These are phyloP conservation scores for Synanthedon formicaeformis DNA, from an alignment of 2,888 invertebrate genomes.

Conservation along the genomic window DNA sequence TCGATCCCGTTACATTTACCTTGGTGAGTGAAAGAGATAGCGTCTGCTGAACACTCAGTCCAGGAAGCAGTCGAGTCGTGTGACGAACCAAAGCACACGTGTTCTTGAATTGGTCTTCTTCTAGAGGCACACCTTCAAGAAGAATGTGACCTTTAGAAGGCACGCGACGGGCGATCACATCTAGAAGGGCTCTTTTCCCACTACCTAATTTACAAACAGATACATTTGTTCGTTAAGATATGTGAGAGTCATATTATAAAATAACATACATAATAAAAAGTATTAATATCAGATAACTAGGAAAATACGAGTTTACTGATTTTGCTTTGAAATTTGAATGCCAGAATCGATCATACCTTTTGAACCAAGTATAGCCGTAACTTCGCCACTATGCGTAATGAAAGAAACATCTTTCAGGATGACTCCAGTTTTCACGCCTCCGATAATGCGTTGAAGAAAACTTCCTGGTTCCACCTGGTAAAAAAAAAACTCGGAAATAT, in stretches of 20 bases:
- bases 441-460: slow-evolving; percentile 79
- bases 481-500: no score
- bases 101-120: slow-evolving; percentile 83
- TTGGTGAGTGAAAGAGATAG: slow-evolving; percentile 83
- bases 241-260: neutral
- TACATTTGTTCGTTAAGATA: slow-evolving; percentile 7
- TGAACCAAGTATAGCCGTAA: slow-evolving; percentile 92
- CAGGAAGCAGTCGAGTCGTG: slow-evolving; percentile 85
- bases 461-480: slow-evolving; percentile 83
- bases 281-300: no score
- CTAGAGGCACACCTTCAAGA: slow-evolving; percentile 87
- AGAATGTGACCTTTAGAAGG: slow-evolving; percentile 90
- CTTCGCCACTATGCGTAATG: slow-evolving; percentile 91
- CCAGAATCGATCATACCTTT: slow-evolving; percentile 72
- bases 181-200: slow-evolving; percentile 93
- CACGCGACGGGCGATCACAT: slow-evolving; percentile 88
- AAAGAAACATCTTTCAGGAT: slow-evolving; percentile 94
- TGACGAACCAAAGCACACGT: slow-evolving; percentile 91
- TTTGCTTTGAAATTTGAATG: no score
- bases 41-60: slow-evolving; percentile 89
- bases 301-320: no score
- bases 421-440: slow-evolving; percentile 84
- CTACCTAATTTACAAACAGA: slow-evolving; percentile 72
- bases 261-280: neutral
- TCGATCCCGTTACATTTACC: slow-evolving; percentile 42